Evolutionary conservation across 1,140 invertebrate genomes (phyloP).

Genomic region (Drosophila takahashii): DNA sequence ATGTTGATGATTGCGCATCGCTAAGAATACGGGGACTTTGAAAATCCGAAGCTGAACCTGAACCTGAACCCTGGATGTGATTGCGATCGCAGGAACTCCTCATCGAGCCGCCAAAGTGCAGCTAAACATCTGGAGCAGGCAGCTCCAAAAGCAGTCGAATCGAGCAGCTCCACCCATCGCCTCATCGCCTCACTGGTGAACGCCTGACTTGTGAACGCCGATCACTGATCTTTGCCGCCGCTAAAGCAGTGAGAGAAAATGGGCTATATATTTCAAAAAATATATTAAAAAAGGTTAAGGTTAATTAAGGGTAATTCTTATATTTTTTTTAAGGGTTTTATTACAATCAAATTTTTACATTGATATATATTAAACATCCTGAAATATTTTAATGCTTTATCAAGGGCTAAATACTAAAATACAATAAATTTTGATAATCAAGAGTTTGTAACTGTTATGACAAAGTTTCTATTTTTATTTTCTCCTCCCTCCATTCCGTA

Average conservation of each 20-base stretch:
- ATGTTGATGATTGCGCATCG: constrained; percentile 77
- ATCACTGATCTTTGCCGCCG: constrained; percentile 79
- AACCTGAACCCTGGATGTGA: constrained; percentile 40
- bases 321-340: too few relatives aligned
- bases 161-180: constrained; percentile 49
- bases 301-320: too few relatives aligned
- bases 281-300: too few relatives aligned
- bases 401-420: too few relatives aligned
- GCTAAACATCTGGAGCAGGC: constrained; percentile 81
- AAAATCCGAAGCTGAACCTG: background rate
- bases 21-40: background rate
- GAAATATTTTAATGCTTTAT: too few relatives aligned
- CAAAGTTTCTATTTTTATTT: too few relatives aligned
- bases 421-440: too few relatives aligned
- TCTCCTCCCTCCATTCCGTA: background rate
- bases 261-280: background rate
- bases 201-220: constrained; percentile 27
- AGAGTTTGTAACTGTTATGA: too few relatives aligned
- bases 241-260: constrained; percentile 19
- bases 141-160: constrained; percentile 22
- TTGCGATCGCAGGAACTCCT: constrained; percentile 56
- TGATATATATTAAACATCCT: too few relatives aligned
- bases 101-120: constrained; percentile 64
- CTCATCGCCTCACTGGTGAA: too few relatives aligned
- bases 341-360: too few relatives aligned